A percentile compares a stretch with the other conserved stretches of the same genome.
phyloP scores from a whole-genome alignment of 2,113 vertebrate genomes.

The Candoia aspera region DNA sequence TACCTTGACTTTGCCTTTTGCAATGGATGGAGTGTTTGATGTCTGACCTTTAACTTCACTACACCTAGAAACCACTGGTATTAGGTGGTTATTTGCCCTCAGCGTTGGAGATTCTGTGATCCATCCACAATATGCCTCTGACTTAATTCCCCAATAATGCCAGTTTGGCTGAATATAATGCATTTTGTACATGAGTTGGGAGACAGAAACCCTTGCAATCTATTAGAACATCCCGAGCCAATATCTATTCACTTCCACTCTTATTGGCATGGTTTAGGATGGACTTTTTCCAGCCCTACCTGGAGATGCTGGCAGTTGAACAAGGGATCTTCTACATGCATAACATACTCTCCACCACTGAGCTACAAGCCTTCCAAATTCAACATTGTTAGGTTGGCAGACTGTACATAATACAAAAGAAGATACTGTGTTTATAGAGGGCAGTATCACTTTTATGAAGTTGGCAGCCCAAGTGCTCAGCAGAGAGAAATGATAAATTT shows the following conservation, averaged over 20 bases:
- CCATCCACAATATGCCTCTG: neutral
- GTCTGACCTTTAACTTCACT: neutral
- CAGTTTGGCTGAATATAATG: neutral
- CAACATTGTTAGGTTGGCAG: neutral
- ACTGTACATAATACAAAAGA: neutral
- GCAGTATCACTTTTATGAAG: neutral
- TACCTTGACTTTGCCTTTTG: neutral
- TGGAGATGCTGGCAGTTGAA: neutral
- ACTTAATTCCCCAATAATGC: neutral
- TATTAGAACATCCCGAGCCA: neutral
- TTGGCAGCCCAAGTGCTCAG: neutral
- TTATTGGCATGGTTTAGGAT: neutral
- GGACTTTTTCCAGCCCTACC: neutral
- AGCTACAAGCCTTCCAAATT: neutral
- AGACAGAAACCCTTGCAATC: neutral
- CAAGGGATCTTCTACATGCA: neutral
- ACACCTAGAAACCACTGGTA: neutral
- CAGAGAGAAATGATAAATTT: conserved; percentile 19
- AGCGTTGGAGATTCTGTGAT: neutral
- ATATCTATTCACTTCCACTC: neutral
- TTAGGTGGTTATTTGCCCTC: no score
- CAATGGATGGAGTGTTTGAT: neutral
- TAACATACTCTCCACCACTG: neutral
- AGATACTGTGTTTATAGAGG: neutral
- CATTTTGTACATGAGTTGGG: neutral